Percentiles rank a stretch among this genome's conserved stretches.
Evolutionary conservation across 1,140 invertebrate genomes (phyloP).

Genomic region (Bombus superbus): DNA sequence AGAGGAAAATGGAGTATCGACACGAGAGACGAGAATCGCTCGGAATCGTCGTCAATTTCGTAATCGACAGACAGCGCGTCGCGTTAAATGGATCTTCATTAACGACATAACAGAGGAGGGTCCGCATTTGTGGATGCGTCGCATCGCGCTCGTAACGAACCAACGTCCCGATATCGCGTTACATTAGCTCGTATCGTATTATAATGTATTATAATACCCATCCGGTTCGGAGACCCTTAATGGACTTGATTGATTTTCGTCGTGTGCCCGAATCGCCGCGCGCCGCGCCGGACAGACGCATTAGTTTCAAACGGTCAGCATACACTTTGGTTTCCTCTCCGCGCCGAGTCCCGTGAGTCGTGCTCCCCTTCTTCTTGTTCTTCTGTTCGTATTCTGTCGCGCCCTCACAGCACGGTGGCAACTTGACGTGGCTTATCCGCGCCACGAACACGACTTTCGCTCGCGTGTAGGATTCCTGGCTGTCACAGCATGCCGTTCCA

Average conservation of each 20-base stretch:
- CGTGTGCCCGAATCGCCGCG: constrained; percentile 58
- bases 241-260: constrained; percentile 72
- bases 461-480: not conserved
- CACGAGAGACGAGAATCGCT: constrained; percentile 1
- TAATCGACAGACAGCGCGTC: constrained; percentile 69
- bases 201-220: constrained; percentile 45
- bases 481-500: constrained; percentile 8
- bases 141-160: not conserved
- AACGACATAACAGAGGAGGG: constrained; percentile 49
- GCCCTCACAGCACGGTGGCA: constrained; percentile 6
- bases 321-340: no score
- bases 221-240: constrained; percentile 54
- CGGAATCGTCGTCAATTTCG: constrained; percentile 67
- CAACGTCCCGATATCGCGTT: constrained; percentile 53
- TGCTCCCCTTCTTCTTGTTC: not conserved
- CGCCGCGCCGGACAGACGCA: constrained; percentile 38
- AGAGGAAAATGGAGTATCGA: no score
- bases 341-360: no score
- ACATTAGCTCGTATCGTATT: constrained; percentile 44
- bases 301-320: constrained; percentile 53
- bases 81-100: constrained; percentile 65
- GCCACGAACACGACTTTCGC: constrained; percentile 2
- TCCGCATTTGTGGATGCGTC: not conserved
- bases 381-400: not conserved
- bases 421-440: constrained; percentile 42